Percentiles rank a stretch among this genome's conserved stretches.
These are phyloP conservation scores for Cavia aperea DNA, from an alignment of 2,113 vertebrate genomes.

Conservation along the genomic window DNA sequence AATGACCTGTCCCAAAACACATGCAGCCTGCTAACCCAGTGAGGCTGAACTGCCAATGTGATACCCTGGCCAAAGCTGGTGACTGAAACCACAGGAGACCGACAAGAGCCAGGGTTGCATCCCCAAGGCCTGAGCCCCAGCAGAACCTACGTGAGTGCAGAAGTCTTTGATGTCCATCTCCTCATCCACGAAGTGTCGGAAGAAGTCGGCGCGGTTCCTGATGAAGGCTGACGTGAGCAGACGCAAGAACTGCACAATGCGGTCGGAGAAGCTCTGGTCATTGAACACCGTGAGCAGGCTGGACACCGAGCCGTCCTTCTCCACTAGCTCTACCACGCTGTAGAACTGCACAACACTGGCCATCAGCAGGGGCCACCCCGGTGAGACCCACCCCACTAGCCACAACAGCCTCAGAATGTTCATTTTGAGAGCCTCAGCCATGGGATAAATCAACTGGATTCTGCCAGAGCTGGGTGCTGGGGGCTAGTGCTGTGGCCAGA, in stretches of 20 bases:
- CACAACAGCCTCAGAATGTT: rapidly evolving
- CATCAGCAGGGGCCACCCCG: neutral
- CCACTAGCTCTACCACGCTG: conserved; percentile 77
- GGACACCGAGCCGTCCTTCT: conserved; percentile 72
- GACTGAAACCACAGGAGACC: neutral
- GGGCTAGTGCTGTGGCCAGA: neutral
- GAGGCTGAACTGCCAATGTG: neutral
- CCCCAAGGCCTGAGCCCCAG: neutral
- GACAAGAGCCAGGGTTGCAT: neutral
- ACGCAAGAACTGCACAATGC: conserved; percentile 80
- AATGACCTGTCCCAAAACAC: neutral
- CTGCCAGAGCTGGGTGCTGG: neutral
- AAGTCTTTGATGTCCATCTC: conserved; percentile 80
- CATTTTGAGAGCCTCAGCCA: neutral
- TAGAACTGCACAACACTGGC: conserved; percentile 72
- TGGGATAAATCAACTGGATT: neutral
- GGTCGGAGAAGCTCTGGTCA: conserved; percentile 77
- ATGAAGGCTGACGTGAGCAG: conserved; percentile 85
- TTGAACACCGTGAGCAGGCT: conserved; percentile 80
- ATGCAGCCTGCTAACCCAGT: neutral
- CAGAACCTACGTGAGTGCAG: conserved; percentile 79
- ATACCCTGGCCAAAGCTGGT: neutral
- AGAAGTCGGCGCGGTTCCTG: conserved; percentile 80
- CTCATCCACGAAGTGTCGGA: conserved; percentile 81
- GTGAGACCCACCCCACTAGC: neutral